Evolutionary conservation across 2,888 invertebrate species (phyloP).

Genomic region (Stenoptilia bipunctidactyla): DNA sequence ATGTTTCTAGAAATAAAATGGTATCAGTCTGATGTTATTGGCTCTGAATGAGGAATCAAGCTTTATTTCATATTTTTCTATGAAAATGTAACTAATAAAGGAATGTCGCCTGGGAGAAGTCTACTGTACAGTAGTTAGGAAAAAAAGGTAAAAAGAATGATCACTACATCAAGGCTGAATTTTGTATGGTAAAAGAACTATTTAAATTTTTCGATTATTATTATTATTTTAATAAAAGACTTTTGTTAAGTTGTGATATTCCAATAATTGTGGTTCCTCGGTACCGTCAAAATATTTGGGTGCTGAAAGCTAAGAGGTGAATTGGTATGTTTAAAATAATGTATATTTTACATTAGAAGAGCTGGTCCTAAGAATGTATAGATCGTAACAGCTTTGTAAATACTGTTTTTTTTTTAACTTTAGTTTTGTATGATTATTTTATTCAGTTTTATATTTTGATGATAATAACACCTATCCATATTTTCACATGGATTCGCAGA

Average conservation of each 20-base stretch:
- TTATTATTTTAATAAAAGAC: no score
- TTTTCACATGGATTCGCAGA: no score
- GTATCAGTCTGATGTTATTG: no score
- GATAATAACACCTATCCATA: no score
- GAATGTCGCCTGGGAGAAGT: conserved; percentile 8
- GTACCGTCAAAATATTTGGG: neutral
- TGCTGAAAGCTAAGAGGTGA: neutral
- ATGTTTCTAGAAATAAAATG: no score
- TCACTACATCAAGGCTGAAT: conserved; percentile 52
- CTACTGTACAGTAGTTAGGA: conserved; percentile 28
- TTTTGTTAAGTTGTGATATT: conserved; percentile 13
- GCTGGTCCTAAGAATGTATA: conserved; percentile 17
- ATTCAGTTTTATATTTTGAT: no score
- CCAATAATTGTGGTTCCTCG: neutral
- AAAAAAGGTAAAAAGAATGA: conserved; percentile 35
- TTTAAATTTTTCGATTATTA: conserved; percentile 23
- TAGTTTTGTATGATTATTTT: conserved; percentile 53
- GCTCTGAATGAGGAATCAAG: no score
- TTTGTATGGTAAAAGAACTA: conserved; percentile 26
- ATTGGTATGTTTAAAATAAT: neutral
- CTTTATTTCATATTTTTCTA: no score
- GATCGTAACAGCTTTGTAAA: conserved; percentile 28
- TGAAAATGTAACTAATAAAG: no score
- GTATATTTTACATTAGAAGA: conserved; percentile 3
- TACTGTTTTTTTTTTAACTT: conserved; percentile 31